phyloP scores from a whole-genome alignment of 2,113 vertebrate genomes.

The Dipodomys merriami region DNA sequence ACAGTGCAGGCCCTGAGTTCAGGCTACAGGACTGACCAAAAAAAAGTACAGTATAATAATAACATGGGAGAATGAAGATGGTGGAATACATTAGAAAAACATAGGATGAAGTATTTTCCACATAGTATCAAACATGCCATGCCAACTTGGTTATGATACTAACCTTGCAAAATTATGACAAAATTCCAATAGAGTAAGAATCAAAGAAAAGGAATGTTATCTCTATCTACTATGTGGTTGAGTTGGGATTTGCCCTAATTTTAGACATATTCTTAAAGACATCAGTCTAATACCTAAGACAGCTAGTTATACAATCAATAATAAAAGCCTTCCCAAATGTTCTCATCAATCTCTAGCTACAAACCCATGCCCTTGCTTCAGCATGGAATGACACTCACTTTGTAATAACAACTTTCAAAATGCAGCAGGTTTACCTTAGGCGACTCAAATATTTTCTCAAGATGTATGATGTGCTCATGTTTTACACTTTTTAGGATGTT shows the following conservation, averaged over 20 bases:
- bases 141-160: not conserved
- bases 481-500: conserved; percentile 90
- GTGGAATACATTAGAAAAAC: not conserved
- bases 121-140: not conserved
- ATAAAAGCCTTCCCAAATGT: conserved; percentile 56
- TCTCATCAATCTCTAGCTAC: conserved; percentile 57
- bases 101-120: conserved; percentile 22
- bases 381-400: conserved; percentile 50
- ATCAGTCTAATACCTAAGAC: conserved; percentile 60
- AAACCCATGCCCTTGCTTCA: conserved; percentile 19
- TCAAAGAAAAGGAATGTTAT: not conserved
- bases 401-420: conserved; percentile 49
- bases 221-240: not conserved
- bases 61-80: not conserved
- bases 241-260: conserved; percentile 2
- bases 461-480: conserved; percentile 90
- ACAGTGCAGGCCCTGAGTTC: too few species aligned
- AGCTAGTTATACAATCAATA: conserved; percentile 68
- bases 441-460: conserved; percentile 90
- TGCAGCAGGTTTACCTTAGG: conserved; percentile 85
- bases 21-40: too few species aligned
- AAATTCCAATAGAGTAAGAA: conserved; percentile 10
- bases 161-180: conserved; percentile 29
- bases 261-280: conserved; percentile 55
- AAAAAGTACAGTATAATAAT: not conserved